phyloP scores from a whole-genome alignment of 2,888 invertebrate genomes.

The Pristionchus fissidentatus region DNA sequence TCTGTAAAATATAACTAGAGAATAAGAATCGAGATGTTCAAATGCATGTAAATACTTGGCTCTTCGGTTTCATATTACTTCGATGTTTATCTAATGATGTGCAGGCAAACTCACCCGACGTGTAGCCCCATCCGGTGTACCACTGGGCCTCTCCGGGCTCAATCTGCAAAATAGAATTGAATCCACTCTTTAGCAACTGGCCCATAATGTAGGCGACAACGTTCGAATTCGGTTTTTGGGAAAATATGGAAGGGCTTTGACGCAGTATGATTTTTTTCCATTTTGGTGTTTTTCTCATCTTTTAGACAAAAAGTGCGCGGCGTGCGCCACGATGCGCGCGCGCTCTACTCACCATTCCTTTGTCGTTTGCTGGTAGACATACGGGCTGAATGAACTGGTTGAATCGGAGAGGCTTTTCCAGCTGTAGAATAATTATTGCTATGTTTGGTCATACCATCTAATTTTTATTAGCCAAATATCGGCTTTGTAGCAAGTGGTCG shows the following conservation, averaged over 20 bases:
- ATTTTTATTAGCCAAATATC: too few species aligned
- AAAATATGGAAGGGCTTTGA: too few species aligned
- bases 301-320: not conserved
- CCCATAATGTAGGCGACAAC: too few species aligned
- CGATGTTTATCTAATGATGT: not conserved
- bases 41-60: too few species aligned
- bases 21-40: too few species aligned
- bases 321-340: not conserved
- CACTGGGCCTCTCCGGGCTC: not conserved
- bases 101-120: not conserved
- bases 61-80: not conserved
- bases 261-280: too few species aligned
- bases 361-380: constrained; percentile 29
- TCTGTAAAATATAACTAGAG: too few species aligned
- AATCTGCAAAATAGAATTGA: not conserved
- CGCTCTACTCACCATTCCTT: constrained; percentile 10
- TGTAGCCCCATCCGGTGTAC: constrained; percentile 44
- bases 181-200: too few species aligned
- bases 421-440: constrained; percentile 27
- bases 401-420: constrained; percentile 32
- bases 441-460: too few species aligned
- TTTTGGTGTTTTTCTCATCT: too few species aligned
- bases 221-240: too few species aligned
- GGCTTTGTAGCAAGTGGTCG: too few species aligned
- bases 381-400: constrained; percentile 41